Percentiles rank a stretch among this genome's conserved stretches.
phyloP scores from a whole-genome alignment of 2,113 vertebrate genomes.

The Raja brachyura region DNA sequence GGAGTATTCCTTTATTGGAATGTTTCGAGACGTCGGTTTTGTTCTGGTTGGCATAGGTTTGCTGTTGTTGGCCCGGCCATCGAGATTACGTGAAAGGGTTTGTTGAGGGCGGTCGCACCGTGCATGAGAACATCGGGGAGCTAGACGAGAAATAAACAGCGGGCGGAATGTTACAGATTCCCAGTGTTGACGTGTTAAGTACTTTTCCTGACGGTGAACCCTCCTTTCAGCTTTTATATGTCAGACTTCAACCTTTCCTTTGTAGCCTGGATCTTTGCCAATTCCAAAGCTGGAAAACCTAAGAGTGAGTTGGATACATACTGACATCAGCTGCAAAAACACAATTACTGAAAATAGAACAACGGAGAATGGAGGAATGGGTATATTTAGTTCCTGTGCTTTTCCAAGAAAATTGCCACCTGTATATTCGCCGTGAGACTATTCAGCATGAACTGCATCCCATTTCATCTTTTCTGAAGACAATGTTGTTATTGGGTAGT shows the following conservation, averaged over 20 bases:
- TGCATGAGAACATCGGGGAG: too few species aligned
- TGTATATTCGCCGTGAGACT: background rate
- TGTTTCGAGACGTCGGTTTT: too few species aligned
- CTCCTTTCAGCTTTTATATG: background rate
- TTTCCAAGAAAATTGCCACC: background rate
- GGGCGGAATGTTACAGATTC: too few species aligned
- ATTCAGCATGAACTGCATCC: background rate
- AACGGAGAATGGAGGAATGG: too few species aligned
- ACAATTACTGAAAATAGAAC: background rate
- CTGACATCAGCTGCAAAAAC: slow-evolving; percentile 4
- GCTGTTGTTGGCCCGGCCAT: too few species aligned
- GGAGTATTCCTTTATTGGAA: too few species aligned
- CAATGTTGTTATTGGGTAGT: background rate
- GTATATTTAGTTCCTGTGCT: background rate
- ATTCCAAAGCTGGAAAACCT: background rate
- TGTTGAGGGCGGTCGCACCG: too few species aligned
- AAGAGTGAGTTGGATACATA: too few species aligned
- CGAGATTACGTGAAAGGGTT: too few species aligned
- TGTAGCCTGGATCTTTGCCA: background rate
- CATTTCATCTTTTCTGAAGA: background rate
- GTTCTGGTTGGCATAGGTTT: too few species aligned
- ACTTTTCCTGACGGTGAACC: background rate
- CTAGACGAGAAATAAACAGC: too few species aligned
- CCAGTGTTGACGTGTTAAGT: background rate
- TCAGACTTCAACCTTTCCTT: background rate